Base-by-base conservation (phyloP, 2,888 invertebrate species). In the Caenorhabditis sp. region DNA sequence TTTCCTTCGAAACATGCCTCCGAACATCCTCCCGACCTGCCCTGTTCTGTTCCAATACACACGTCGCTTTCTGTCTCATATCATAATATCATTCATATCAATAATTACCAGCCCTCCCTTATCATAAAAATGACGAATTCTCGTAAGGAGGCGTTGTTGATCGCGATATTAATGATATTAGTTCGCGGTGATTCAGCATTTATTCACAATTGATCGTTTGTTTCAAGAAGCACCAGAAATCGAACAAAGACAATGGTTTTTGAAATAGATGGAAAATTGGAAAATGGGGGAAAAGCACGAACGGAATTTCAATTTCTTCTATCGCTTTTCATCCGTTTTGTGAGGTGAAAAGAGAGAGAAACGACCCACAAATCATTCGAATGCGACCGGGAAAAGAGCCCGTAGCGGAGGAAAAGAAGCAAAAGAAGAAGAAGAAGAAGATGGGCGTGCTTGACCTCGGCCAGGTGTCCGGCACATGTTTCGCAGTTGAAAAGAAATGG, bases 401-500 rank as follows among this genome's bases (percentile, higher is more conserved):
- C 40, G 32, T 32, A 32, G 32, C 9, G 5, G 32, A 32, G 32
- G 32, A n/a, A n/a, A n/a, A n/a, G n/a, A n/a, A n/a, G n/a, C n/a
- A n/a, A n/a, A n/a, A n/a, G n/a, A n/a, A n/a, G n/a, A n/a, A n/a
- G n/a, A n/a, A n/a, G n/a, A n/a, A n/a, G n/a, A n/a, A n/a, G 32
- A 32, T 6, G 11, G 13, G 20, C 18, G 32, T 6, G 9, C 47
- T 20, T 9, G 22, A 26, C 58, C 58, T 5, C 32, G 32, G 20
- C 58, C 74, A 74, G 67, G 74, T 74, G 74, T 32, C 56, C 28
- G 26, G 65, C 74, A 74, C 74, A 74, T 74, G 74, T 32, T 47
- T 40, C 40, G 40, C 40, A 40, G 13, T 55, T n/a, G n/a, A n/a
- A n/a, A n/a, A n/a, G n/a, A n/a, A n/a, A n/a, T n/a, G 32, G 32